Evolutionary conservation across 2,797 vertebrate genomes (phyloP).

Genomic region (Helicolenus hilgendorfi): DNA sequence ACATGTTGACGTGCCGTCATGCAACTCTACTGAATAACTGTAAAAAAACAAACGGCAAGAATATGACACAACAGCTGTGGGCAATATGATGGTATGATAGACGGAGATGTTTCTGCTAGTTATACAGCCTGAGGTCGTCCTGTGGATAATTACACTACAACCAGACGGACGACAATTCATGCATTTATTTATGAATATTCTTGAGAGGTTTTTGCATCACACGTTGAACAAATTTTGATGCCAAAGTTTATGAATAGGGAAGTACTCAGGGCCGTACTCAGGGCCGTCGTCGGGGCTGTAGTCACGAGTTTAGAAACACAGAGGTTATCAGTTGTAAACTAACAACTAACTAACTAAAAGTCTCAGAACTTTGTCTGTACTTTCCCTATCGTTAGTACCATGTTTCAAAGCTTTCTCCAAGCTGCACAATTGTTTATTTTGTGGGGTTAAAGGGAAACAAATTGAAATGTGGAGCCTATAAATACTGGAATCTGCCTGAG

Average conservation of each 20-base stretch:
- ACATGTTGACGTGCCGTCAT: slow-evolving; percentile 36
- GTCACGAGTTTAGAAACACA: neutral
- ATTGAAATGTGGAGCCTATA: neutral
- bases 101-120: neutral
- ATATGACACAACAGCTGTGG: slow-evolving; percentile 18
- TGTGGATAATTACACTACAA: slow-evolving; percentile 4
- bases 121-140: slow-evolving; percentile 29
- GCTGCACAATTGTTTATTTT: neutral
- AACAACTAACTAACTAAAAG: neutral
- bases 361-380: neutral
- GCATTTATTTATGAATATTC: neutral
- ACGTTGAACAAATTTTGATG: neutral
- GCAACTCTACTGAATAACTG: slow-evolving; percentile 34
- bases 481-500: neutral
- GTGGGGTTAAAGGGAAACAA: neutral
- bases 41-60: slow-evolving; percentile 10
- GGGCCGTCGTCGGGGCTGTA: neutral
- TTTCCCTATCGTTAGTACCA: neutral
- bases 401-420: neutral
- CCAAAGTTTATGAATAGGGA: neutral
- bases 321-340: neutral
- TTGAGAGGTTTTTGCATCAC: neutral
- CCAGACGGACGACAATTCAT: neutral
- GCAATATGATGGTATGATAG: neutral
- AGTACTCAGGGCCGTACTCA: neutral